phyloP scores from a whole-genome alignment of 2,888 invertebrate genomes.

The Gnatocerus cornutus region DNA sequence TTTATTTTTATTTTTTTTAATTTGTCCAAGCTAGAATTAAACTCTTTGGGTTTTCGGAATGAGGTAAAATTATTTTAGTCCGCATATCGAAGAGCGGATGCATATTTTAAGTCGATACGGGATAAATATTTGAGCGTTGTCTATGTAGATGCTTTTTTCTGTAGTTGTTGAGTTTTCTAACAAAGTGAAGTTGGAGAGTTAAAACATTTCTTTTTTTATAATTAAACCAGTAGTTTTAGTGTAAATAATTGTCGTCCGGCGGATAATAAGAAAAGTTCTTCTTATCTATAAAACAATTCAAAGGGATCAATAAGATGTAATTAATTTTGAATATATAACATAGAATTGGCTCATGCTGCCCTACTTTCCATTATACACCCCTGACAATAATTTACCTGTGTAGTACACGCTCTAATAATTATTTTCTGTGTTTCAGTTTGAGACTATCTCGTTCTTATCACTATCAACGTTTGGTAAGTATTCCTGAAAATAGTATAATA shows the following conservation, averaged over 20 bases:
- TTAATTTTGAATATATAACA: constrained; percentile 36
- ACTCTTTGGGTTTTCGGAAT: too few species aligned
- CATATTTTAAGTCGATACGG: too few species aligned
- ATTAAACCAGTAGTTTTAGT: too few species aligned
- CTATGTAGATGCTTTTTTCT: too few species aligned
- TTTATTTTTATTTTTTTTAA: too few species aligned
- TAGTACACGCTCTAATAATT: constrained; percentile 38
- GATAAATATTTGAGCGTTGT: too few species aligned
- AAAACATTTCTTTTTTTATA: too few species aligned
- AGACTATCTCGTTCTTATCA: constrained; percentile 17
- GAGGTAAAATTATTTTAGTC: too few species aligned
- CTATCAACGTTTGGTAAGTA: constrained; percentile 21
- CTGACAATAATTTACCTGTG: constrained; percentile 32
- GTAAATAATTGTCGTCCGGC: not conserved
- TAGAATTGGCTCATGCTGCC: constrained; percentile 23
- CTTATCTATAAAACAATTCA: not conserved
- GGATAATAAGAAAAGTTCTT: not conserved
- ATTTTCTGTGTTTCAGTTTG: constrained; percentile 44
- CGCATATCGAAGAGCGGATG: too few species aligned
- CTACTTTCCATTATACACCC: constrained; percentile 28
- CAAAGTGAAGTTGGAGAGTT: too few species aligned
- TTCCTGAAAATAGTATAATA: constrained; percentile 23
- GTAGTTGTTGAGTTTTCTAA: too few species aligned
- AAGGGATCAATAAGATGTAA: constrained; percentile 30
- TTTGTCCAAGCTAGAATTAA: too few species aligned